phyloP scores from a whole-genome alignment of 2,888 invertebrate genomes.

The Drosophila formosana region DNA sequence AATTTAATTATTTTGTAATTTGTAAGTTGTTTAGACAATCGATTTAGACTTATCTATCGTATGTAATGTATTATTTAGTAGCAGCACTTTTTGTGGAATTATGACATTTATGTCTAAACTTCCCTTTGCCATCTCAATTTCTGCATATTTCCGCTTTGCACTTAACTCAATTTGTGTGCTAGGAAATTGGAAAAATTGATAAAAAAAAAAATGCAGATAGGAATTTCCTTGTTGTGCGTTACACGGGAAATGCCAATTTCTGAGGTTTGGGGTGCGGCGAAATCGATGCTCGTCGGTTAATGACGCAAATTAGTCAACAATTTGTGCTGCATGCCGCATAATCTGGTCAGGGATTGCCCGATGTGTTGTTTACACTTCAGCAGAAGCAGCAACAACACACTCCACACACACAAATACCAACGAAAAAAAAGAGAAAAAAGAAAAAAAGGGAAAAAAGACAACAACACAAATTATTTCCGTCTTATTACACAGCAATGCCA shows the following conservation, averaged over 20 bases:
- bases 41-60: too few species aligned
- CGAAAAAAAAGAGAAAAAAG: too few species aligned
- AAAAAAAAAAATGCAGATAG: slow-evolving; percentile 20
- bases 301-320: slow-evolving; percentile 60
- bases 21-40: too few species aligned
- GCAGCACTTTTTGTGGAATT: too few species aligned
- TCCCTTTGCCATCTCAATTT: neutral
- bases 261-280: slow-evolving; percentile 13
- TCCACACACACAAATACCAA: slow-evolving; percentile 11
- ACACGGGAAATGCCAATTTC: slow-evolving; percentile 43
- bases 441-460: slow-evolving; percentile 30
- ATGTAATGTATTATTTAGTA: too few species aligned
- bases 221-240: slow-evolving; percentile 29
- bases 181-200: slow-evolving; percentile 26
- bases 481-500: slow-evolving; percentile 82
- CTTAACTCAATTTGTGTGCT: slow-evolving; percentile 7
- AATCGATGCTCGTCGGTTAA: slow-evolving; percentile 46
- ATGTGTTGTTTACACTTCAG: slow-evolving; percentile 64
- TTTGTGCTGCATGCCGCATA: slow-evolving; percentile 54
- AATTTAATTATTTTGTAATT: too few species aligned
- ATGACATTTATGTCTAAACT: too few species aligned
- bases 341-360: slow-evolving; percentile 38
- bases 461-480: slow-evolving; percentile 82
- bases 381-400: slow-evolving; percentile 24
- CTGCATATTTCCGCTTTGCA: neutral